phyloP scores from a whole-genome alignment of 2,113 vertebrate genomes.

The Copsychus sechellarum region DNA sequence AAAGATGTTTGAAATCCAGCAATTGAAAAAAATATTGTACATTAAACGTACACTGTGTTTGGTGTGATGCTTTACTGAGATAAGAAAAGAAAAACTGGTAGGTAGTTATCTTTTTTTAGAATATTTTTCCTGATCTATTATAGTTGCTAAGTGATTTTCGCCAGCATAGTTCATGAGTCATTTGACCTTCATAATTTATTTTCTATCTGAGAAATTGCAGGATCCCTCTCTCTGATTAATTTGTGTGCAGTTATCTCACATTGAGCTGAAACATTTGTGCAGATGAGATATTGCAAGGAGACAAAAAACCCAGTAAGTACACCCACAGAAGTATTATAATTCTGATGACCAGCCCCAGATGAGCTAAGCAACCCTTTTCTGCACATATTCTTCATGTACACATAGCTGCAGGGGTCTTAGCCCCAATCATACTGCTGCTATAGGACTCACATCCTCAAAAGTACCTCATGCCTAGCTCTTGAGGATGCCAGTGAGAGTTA shows the following conservation, averaged over 20 bases:
- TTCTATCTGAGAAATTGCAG: background rate
- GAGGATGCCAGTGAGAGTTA: background rate
- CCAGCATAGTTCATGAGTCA: background rate
- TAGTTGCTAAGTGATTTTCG: background rate
- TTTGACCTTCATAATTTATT: background rate
- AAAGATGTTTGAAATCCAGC: background rate
- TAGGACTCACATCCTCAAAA: background rate
- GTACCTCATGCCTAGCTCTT: background rate
- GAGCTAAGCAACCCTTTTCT: background rate
- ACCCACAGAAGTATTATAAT: background rate
- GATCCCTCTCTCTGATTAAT: background rate
- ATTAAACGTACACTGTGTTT: background rate
- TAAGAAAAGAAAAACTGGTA: background rate
- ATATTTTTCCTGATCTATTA: background rate
- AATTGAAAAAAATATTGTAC: background rate
- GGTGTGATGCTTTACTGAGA: background rate
- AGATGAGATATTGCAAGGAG: background rate
- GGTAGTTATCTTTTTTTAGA: background rate
- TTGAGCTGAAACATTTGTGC: background rate
- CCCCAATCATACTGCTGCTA: background rate
- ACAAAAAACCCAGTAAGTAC: background rate
- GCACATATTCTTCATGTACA: accelerated
- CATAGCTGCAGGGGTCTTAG: background rate
- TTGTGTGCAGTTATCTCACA: accelerated
- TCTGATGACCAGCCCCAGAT: background rate